Base-by-base conservation (phyloP, 35 echinoderm and acorn worm genomes). In the Stichopus chloronotus region DNA sequence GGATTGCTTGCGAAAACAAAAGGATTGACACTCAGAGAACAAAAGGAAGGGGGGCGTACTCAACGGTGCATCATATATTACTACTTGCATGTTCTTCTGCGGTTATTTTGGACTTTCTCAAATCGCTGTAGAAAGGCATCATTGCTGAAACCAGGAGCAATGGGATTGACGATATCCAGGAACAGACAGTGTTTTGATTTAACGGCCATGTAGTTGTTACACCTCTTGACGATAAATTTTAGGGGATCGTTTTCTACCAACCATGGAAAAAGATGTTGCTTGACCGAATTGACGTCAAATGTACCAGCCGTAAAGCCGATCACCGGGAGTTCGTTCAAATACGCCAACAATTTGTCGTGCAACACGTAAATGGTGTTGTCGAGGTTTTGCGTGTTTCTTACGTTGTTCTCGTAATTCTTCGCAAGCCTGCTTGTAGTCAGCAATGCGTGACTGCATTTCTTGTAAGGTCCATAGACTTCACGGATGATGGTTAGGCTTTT, bases 121-220 rank as follows among this genome's bases (percentile, higher is more conserved):
- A n/a, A n/a, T n/a, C n/a, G n/a, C n/a, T n/a, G n/a, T n/a, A n/a
- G n/a, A n/a, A n/a, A n/a, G n/a, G n/a, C n/a, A n/a, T n/a, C n/a
- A n/a, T n/a, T n/a, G 30, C 55, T 88, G 55, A 94, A 83, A 22
- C 16, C 78, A 8, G 87, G 93, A 5, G 93, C 78, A 1, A 90
- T 52, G 25, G 25, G 90, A 63, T 90, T 91, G 7, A 21, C 16
- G 69, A 94, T 90, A 63, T 94, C 78, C 0, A 90, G 74, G 16
- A 94, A 90, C 5, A 43, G 30, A 21, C 82, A 78, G 20, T 90
- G 58, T 25, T 90, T 60, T 0, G 93, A 90, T 23, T 90, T 90
- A 9, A 90, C 22, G 5, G 68, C 25, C 93, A 94, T 90, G 78
- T 81, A 78, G 6, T 55, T 77, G 74, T 88, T 93, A 78, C 76